These are phyloP conservation scores for Dendrolimus punctatus DNA, from an alignment of 1,140 invertebrate genomes.

Conservation along the genomic window DNA sequence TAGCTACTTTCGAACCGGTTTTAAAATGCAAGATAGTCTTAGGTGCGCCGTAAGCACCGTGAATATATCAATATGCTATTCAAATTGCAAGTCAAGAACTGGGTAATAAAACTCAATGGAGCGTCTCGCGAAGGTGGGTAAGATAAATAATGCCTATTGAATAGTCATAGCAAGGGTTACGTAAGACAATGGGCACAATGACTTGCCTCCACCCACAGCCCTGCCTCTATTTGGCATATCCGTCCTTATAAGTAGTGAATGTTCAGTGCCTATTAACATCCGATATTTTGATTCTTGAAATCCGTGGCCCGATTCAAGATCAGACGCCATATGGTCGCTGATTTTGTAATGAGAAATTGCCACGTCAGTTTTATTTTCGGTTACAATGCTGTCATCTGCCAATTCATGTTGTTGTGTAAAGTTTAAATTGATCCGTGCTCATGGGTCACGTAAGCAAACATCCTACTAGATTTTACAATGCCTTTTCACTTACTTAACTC, in stretches of 20 bases:
- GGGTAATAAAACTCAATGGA: conserved; percentile 47
- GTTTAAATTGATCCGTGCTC: too few species aligned
- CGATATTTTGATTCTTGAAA: conserved; percentile 44
- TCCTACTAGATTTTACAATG: too few species aligned
- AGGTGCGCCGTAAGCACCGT: neutral
- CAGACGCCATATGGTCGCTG: conserved; percentile 39
- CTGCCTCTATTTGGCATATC: conserved; percentile 47
- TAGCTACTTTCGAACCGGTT: conserved; percentile 54
- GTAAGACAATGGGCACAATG: conserved; percentile 42
- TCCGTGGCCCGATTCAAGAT: conserved; percentile 30
- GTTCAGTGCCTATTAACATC: conserved; percentile 26
- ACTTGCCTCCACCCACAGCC: conserved; percentile 45
- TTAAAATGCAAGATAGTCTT: conserved; percentile 6
- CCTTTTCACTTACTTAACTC: too few species aligned
- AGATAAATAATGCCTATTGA: conserved; percentile 51
- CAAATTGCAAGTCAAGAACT: conserved; percentile 7
- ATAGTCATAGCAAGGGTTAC: conserved; percentile 34
- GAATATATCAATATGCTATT: conserved; percentile 11
- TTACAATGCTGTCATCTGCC: too few species aligned
- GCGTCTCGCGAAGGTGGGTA: conserved; percentile 37
- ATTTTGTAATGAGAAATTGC: conserved; percentile 11
- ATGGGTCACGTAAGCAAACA: too few species aligned
- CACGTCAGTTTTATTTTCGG: too few species aligned
- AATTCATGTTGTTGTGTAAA: too few species aligned
- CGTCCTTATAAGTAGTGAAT: conserved; percentile 54